A percentile compares a stretch with the other conserved stretches of the same genome.
Evolutionary conservation across 1,140 invertebrate species (phyloP).

Genomic region (Drosophila malerkotliana): DNA sequence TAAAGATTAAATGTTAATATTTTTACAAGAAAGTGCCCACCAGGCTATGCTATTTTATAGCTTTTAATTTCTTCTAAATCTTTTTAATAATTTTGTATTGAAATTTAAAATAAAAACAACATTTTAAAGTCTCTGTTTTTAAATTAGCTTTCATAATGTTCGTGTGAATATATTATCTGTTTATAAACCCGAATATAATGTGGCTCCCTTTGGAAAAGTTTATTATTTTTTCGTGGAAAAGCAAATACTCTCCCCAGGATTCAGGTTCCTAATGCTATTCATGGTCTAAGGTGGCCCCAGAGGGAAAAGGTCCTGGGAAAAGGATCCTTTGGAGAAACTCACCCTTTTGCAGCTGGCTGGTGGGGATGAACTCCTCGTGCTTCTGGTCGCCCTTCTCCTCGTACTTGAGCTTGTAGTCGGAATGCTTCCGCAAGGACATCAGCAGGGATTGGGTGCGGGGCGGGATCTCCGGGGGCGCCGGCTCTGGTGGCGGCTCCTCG

Average conservation of each 20-base stretch:
- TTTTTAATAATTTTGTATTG: too few species aligned
- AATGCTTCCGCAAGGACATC: conserved; percentile 83
- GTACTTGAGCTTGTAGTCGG: conserved; percentile 82
- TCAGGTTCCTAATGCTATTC: background rate
- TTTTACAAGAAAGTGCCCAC: too few species aligned
- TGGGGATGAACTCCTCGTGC: conserved; percentile 84
- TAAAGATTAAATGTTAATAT: too few species aligned
- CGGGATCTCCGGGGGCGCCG: conserved; percentile 88
- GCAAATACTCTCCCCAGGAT: background rate
- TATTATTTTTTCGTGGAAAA: background rate
- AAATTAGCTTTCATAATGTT: too few species aligned
- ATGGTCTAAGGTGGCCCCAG: too few species aligned
- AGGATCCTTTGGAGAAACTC: conserved; percentile 25
- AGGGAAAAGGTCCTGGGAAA: background rate
- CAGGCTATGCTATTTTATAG: too few species aligned
- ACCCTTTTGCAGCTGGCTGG: conserved; percentile 81
- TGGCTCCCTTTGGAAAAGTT: background rate
- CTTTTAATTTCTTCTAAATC: too few species aligned
- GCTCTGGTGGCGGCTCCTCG: conserved; percentile 88
- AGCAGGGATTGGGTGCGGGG: conserved; percentile 88
- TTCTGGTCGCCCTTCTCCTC: conserved; percentile 84
- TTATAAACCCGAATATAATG: too few species aligned
- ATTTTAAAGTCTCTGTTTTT: too few species aligned
- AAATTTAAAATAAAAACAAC: too few species aligned
- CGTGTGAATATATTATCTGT: too few species aligned